Conservation (phyloP, 1,140 invertebrate genomes). For the Polypedilum pembai region DNA sequence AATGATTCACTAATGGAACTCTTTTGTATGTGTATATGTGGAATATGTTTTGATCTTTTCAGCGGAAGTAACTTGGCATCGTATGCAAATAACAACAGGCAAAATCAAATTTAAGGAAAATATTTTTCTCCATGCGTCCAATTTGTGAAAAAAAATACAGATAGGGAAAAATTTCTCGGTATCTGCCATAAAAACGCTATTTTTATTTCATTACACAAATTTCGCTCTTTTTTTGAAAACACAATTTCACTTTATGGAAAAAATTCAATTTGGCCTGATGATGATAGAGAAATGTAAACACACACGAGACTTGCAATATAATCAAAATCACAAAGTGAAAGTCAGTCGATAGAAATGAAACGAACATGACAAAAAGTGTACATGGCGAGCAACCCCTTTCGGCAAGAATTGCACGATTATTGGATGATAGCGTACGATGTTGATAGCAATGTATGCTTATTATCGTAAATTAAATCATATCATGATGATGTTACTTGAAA, state of each 20-base stretch:
- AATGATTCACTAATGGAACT: constrained; percentile 12
- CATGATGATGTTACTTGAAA: background rate
- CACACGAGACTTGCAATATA: background rate
- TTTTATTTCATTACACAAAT: constrained; percentile 27
- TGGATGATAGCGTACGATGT: background rate
- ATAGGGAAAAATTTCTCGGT: background rate
- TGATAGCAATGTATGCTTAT: constrained; percentile 2
- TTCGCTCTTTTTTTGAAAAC: constrained; percentile 21
- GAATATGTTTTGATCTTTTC: background rate
- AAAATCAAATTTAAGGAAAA: background rate
- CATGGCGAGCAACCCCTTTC: constrained; percentile 17
- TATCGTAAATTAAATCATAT: constrained; percentile 28
- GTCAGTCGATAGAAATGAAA: background rate
- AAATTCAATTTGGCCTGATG: background rate
- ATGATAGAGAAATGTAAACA: constrained; percentile 11
- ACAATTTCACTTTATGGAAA: background rate
- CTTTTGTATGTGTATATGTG: constrained; percentile 12
- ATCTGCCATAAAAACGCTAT: constrained; percentile 21
- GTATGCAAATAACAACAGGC: background rate
- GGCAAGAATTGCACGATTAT: constrained; percentile 15
- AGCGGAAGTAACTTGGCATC: background rate
- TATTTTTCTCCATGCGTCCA: background rate
- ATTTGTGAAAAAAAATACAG: background rate
- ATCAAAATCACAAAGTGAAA: constrained; percentile 14
- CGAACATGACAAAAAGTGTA: background rate